Conservation (phyloP, 2,888 invertebrate species). For the Tetragonula carbonaria region DNA sequence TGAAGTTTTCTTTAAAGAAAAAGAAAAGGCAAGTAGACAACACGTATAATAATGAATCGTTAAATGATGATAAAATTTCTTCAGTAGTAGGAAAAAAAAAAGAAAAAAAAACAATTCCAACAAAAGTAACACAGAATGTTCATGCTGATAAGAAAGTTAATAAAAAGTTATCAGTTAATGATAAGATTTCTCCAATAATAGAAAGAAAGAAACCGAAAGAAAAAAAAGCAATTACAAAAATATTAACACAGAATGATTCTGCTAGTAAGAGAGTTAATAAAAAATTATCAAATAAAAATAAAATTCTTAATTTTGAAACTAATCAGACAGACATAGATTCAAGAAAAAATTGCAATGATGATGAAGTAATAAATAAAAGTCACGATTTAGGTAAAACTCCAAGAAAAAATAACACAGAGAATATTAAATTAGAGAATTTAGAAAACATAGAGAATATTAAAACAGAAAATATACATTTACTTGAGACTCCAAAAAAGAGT, state of each 20-base stretch:
- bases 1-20: not conserved
- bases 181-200: not conserved
- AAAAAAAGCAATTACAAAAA: not conserved
- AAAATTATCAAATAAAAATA: not conserved
- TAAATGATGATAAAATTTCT: not conserved
- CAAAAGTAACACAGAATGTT: not conserved
- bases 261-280: not conserved
- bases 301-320: not conserved
- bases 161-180: not conserved
- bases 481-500: slow-evolving; percentile 5
- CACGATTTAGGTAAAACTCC: slow-evolving; percentile 3
- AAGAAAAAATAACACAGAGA: not conserved
- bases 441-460: not conserved
- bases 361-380: not conserved
- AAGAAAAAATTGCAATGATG: not conserved
- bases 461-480: slow-evolving; percentile 1
- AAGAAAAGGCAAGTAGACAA: not conserved
- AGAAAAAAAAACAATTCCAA: not conserved
- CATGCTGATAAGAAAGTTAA: not conserved
- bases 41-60: not conserved
- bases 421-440: not conserved
- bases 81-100: not conserved
- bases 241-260: not conserved
- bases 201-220: not conserved
- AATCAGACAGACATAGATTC: not conserved